Evolutionary conservation across 92 coral and sea anemone species (phyloP), one percentile per base, ranked within the genome.

Genomic region (Chrysogorgia sp.): DNA sequence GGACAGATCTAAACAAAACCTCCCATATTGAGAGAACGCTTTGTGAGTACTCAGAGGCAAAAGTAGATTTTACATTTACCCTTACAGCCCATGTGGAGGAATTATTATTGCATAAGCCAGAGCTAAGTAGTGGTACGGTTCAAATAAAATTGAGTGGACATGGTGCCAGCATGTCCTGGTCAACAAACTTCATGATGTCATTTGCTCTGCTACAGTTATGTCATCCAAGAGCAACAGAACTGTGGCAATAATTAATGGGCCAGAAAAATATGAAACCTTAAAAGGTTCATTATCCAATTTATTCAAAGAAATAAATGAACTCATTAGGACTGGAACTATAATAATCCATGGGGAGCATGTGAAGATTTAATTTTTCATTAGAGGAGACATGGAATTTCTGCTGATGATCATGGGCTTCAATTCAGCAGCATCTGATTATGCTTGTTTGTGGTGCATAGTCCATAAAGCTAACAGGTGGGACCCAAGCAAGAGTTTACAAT

Each of bases 351-450:
- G 12, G 34, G 48, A 67, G 45, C n/a, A 80, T 32, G n/a, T 67
- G 13, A 33, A 80, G 56, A 68, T 58, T 41, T 56, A 81, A 43
- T 68, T 81, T 65, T 70, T 68, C 17, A 67, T 53, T 69, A 69
- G 85, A 12, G 70, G 85, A 7, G 85, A 81, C 52, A 68, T 68
- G 22, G 68, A 68, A 41, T 81, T 3, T 45, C 33, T 69, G 7
- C 22, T 69, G 13, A 34, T 55, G 15, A 67, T 67, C 66, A 17
- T 80, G 1, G 84, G 84, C 9, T 37, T 80, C 3, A 81, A 81
- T 40, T 67, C 37, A 21, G 78, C 85, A 10, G 7, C 55, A 15
- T 13, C 85, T 19, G 58, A 81, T 28, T 71, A 71, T 71, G 77
- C 77, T 10, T 71, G 77, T 52, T 34, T 45, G 6, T 71, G 62